Percentiles rank a stretch among this genome's conserved stretches.
Evolutionary conservation across 2,888 invertebrate species (phyloP).

Genomic region (Linnaemya tessellans): DNA sequence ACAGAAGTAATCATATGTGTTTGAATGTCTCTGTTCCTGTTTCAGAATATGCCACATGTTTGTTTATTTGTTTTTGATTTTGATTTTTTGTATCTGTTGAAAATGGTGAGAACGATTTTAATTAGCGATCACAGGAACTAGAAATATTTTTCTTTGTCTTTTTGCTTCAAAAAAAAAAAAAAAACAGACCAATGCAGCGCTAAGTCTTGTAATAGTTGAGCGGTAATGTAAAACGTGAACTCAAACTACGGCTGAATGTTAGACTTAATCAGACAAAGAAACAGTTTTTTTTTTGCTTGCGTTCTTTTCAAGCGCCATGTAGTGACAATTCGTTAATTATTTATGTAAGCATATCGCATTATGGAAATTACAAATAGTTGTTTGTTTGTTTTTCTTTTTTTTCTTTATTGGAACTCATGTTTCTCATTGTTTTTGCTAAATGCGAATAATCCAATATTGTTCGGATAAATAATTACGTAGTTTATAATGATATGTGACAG

Average conservation of each 20-base stretch:
- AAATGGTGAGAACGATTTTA: constrained; percentile 73
- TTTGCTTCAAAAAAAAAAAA: constrained; percentile 11
- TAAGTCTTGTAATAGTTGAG: constrained; percentile 30
- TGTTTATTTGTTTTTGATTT: constrained; percentile 47
- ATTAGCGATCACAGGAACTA: constrained; percentile 73
- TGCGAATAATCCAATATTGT: background rate
- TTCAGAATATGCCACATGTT: constrained; percentile 58
- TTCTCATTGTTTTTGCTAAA: constrained; percentile 20
- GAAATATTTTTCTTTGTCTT: constrained; percentile 45
- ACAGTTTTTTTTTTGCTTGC: constrained; percentile 18
- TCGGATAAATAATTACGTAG: background rate
- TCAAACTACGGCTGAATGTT: constrained; percentile 29
- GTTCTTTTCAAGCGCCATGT: constrained; percentile 62
- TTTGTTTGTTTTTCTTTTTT: constrained; percentile 1
- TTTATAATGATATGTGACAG: no score
- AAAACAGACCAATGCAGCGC: constrained; percentile 72
- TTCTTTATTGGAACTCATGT: background rate
- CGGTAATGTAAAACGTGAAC: constrained; percentile 41
- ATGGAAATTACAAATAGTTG: constrained; percentile 47
- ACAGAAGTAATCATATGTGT: constrained; percentile 9
- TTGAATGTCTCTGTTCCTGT: constrained; percentile 31
- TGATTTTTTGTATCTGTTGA: constrained; percentile 45
- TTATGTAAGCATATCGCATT: constrained; percentile 64
- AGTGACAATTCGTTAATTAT: constrained; percentile 70
- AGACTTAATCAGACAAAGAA: constrained; percentile 53